Evolutionary conservation across 2,888 invertebrate species (phyloP), one percentile per base, ranked within the genome.

Genomic region (Phymatocera aterrima): DNA sequence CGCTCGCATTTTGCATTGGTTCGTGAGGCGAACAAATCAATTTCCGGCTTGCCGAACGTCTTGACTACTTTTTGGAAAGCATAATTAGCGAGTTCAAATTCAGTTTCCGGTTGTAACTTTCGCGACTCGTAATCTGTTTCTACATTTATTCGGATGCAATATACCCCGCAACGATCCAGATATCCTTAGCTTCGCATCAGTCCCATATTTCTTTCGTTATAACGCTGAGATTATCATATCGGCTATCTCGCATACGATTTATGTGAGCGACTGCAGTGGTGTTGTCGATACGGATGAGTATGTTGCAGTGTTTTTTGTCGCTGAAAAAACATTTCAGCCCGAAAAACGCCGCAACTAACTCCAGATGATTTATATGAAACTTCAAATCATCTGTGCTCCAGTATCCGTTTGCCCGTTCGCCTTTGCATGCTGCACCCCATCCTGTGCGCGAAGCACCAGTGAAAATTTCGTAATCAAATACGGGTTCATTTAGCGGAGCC

Each of bases 11-110:
- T 83, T 4, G 48, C 43, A 54, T 83, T 83, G 6, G 78, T 60
- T 40, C 80, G 64, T 4, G 79, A 64, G n/a, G 83, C 82, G 28
- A 83, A 83, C 48, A 83, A 75, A 78, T 83, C 81, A 6, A 83
- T 81, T 5, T 80, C 80, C 8, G 82, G 80, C 3, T 15, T 28
- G 0, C 81, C 78, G 15, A 77, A 78, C n/a, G 0, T 65, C 21
- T 70, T 8, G 24, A 15, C 1, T 12, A 82, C 78, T 6, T 75
- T 15, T 4, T 4, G 10, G 15, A 78, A 79, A 12, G 72, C 78
- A 5, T 34, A 10, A 48, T 43, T 2, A 18, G 80, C 74, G 31
- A 80, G 48, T 8, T 51, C 37, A 65, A 65, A 82, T 31, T 82
- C 80, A 10, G 80, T 81, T 65, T 82, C 80, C 4, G 74, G 18